Evolutionary conservation across 1,140 invertebrate genomes (phyloP).

Genomic region (Aphis gossypii): DNA sequence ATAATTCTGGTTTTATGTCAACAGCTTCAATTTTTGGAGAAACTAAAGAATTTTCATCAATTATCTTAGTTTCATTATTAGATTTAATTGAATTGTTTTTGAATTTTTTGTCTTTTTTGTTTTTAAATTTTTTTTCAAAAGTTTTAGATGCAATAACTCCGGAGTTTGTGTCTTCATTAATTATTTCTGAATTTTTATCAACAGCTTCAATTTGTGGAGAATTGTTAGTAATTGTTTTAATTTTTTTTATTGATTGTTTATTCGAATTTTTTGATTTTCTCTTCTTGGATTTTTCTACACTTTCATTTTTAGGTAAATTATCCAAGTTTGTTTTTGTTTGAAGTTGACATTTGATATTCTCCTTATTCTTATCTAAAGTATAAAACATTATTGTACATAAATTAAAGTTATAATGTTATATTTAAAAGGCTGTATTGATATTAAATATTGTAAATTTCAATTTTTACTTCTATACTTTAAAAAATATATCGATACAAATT

Average conservation of each 20-base stretch:
- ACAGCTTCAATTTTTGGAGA: background rate
- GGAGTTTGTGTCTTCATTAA: background rate
- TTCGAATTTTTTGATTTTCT: background rate
- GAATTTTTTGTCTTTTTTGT: background rate
- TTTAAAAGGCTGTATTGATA: background rate
- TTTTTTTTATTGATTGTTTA: background rate
- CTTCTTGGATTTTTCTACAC: background rate
- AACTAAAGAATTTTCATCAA: background rate
- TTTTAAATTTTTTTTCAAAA: slow-evolving; percentile 15
- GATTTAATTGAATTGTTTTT: background rate
- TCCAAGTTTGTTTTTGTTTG: no score
- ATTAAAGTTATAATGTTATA: background rate
- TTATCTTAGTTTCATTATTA: background rate
- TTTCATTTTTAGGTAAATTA: background rate
- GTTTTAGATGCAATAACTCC: background rate
- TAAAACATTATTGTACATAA: background rate
- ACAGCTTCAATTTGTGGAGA: background rate
- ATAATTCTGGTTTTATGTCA: background rate
- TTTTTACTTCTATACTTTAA: no score
- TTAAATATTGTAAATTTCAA: background rate
- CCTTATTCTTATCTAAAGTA: background rate
- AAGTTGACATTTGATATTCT: background rate
- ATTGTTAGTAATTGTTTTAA: background rate
- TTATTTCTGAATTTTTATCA: background rate
- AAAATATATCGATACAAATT: background rate